phyloP scores from a whole-genome alignment of 1,140 invertebrate genomes.

The Temnothorax longispinosus region DNA sequence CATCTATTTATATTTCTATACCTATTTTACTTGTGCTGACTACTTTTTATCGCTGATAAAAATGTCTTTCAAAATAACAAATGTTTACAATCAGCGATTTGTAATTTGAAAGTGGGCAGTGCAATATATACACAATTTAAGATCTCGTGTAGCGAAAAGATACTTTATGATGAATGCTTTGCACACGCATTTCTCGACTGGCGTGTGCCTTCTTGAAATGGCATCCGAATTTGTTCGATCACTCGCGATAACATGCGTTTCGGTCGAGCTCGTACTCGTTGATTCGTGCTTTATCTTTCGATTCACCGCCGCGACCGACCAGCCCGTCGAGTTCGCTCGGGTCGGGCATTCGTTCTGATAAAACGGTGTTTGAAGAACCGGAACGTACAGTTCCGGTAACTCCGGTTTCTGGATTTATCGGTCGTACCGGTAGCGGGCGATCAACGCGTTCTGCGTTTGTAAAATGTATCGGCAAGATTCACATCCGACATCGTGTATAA shows the following conservation, averaged over 20 bases:
- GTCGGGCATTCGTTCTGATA: slow-evolving; percentile 33
- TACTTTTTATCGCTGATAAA: neutral
- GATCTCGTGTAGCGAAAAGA: neutral
- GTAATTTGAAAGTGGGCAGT: neutral
- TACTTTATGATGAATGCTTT: neutral
- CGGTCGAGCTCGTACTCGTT: neutral
- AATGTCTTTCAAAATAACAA: neutral
- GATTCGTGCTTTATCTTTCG: slow-evolving; percentile 55
- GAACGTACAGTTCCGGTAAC: neutral
- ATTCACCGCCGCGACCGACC: slow-evolving; percentile 1
- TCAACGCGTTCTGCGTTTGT: neutral
- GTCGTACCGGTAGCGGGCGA: neutral
- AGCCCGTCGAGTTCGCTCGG: slow-evolving; percentile 32
- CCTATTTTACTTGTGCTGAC: neutral
- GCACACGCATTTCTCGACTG: neutral
- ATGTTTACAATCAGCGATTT: neutral
- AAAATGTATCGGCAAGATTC: neutral
- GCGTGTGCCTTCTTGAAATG: neutral
- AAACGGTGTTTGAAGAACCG: slow-evolving; percentile 60
- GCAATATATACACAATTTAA: neutral
- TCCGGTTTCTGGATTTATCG: slow-evolving; percentile 26
- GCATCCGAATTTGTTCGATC: neutral
- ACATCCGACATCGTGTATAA: neutral
- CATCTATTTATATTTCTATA: neutral
- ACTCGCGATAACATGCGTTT: slow-evolving; percentile 3